A percentile compares a stretch with the other conserved stretches of the same genome.
These are phyloP conservation scores for Acanthaster planci DNA, from an alignment of 35 echinoderm and acorn worm species.

Conservation along the genomic window DNA sequence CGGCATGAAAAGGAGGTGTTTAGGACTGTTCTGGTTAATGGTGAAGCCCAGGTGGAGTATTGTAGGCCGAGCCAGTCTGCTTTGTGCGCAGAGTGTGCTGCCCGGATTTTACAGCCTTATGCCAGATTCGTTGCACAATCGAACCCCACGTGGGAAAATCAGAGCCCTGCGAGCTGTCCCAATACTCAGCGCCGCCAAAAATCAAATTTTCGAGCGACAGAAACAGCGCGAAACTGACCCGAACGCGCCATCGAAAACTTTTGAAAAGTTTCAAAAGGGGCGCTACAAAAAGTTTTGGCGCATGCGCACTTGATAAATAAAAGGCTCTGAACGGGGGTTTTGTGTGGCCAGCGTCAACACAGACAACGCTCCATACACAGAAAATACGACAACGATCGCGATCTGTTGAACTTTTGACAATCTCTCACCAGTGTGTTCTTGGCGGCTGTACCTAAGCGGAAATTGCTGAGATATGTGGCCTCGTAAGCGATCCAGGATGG, in stretches of 20 bases:
- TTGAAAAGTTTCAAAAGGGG: constrained; percentile 54
- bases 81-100: constrained; percentile 35
- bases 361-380: constrained; percentile 21
- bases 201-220: not conserved
- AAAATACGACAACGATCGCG: constrained; percentile 12
- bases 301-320: constrained; percentile 59
- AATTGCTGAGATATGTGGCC: not conserved
- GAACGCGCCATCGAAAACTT: constrained; percentile 28
- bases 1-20: constrained; percentile 65
- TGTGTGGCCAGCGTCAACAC: constrained; percentile 24
- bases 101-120: constrained; percentile 23
- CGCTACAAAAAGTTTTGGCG: constrained; percentile 64
- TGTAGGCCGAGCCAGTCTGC: constrained; percentile 17
- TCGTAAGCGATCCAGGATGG: not conserved
- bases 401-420: not conserved
- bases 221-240: constrained; percentile 37
- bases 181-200: not conserved
- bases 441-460: not conserved
- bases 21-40: constrained; percentile 42
- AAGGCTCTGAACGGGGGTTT: constrained; percentile 28
- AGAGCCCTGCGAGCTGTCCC: too few species aligned
- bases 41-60: constrained; percentile 55
- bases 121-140: constrained; percentile 35
- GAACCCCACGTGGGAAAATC: constrained; percentile 31
- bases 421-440: constrained; percentile 19